phyloP scores from a whole-genome alignment of 2,888 invertebrate species.

The Anaspis maculata region DNA sequence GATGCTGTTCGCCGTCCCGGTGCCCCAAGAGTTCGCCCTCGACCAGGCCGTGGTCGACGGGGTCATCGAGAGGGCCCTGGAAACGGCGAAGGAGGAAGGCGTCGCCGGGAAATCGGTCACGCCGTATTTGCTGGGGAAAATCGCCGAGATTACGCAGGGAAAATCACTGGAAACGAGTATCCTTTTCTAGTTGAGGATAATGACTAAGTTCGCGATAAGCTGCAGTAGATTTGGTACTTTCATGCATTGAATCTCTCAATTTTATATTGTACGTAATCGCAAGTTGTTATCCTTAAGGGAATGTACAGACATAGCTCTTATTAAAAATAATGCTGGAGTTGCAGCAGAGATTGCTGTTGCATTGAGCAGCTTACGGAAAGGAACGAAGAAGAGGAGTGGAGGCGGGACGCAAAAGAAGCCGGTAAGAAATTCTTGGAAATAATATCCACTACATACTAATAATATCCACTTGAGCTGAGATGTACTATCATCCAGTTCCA shows the following conservation, averaged over 20 bases:
- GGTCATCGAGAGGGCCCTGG: constrained; percentile 63
- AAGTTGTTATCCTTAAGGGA: constrained; percentile 12
- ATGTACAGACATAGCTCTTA: constrained; percentile 71
- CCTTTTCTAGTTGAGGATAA: no score
- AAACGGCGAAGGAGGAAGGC: constrained; percentile 49
- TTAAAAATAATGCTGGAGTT: constrained; percentile 85
- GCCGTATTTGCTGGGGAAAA: constrained; percentile 76
- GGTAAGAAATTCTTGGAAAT: no score
- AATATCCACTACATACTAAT: no score
- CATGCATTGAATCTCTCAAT: neutral
- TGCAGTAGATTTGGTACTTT: no score
- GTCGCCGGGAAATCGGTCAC: constrained; percentile 84
- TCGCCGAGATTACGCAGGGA: constrained; percentile 74
- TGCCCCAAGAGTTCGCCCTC: constrained; percentile 65
- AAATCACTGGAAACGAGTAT: constrained; percentile 79
- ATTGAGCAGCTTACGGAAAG: constrained; percentile 41
- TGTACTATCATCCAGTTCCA: no score
- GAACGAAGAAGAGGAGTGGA: no score
- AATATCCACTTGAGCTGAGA: no score
- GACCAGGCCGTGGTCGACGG: constrained; percentile 53
- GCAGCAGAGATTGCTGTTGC: constrained; percentile 73
- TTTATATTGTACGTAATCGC: neutral
- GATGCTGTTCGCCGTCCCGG: constrained; percentile 82
- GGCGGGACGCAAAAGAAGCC: no score
- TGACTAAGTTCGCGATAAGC: no score